Evolutionary conservation across 2,797 vertebrate species (phyloP).

Genomic region (Rhodeus uyekii): DNA sequence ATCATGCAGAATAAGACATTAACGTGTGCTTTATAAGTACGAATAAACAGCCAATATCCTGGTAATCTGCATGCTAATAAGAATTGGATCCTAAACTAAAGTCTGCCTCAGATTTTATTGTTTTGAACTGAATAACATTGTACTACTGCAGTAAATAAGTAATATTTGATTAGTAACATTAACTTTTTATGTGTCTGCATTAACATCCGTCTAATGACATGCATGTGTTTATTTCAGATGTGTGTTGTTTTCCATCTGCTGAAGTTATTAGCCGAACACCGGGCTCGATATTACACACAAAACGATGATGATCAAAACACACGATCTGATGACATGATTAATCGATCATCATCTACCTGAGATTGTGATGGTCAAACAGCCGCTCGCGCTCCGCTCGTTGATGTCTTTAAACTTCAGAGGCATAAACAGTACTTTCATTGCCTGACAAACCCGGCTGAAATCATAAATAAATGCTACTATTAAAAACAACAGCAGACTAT

Average conservation of each 20-base stretch:
- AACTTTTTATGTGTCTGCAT: not conserved
- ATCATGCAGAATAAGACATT: no score
- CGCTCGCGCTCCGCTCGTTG: not conserved
- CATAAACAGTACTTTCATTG: conserved; percentile 2
- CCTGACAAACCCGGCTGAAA: not conserved
- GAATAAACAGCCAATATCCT: no score
- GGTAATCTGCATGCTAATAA: no score
- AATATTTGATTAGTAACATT: not conserved
- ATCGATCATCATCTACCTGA: not conserved
- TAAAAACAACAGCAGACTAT: not conserved
- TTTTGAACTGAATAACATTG: not conserved
- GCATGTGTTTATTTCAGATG: not conserved
- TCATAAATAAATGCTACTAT: not conserved
- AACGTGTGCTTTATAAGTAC: no score
- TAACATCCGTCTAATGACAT: not conserved
- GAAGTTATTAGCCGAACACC: not conserved
- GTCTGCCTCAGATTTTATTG: no score
- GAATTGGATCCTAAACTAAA: no score
- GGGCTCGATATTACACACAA: not conserved
- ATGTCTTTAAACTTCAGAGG: not conserved
- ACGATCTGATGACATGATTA: not conserved
- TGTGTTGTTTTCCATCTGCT: not conserved
- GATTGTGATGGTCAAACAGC: not conserved
- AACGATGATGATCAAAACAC: not conserved
- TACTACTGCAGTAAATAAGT: not conserved